Evolutionary conservation across 2,888 invertebrate species (phyloP).

Genomic region (Odontothrips loti): DNA sequence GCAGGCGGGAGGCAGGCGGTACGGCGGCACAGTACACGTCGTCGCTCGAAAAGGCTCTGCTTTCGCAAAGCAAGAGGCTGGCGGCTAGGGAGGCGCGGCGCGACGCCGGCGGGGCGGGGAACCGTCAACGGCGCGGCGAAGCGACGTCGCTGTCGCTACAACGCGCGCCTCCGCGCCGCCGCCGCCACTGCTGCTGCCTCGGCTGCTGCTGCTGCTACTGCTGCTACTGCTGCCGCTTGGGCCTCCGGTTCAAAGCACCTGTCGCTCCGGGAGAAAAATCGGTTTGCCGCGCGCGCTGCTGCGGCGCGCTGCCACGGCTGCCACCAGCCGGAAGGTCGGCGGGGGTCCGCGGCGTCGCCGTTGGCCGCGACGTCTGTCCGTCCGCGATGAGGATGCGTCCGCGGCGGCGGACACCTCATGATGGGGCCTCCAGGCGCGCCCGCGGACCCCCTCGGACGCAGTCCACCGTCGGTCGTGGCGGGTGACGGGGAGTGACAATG

Average conservation of each 20-base stretch:
- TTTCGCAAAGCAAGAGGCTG: not conserved
- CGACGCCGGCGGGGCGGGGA: not conserved
- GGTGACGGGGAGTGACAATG: constrained; percentile 11
- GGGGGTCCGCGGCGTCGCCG: not conserved
- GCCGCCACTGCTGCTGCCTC: too few relatives aligned
- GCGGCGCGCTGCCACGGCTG: not conserved
- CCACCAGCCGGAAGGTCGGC: not conserved
- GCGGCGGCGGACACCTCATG: not conserved
- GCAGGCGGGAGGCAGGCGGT: too few relatives aligned
- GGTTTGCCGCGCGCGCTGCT: constrained; percentile 1
- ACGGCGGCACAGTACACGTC: too few relatives aligned
- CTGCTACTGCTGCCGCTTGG: too few relatives aligned
- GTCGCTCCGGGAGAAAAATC: constrained; percentile 22
- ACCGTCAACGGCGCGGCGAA: too few relatives aligned
- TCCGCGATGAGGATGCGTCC: not conserved
- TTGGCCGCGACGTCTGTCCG: not conserved
- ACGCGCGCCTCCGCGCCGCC: too few relatives aligned
- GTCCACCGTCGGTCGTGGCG: not conserved
- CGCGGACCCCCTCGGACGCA: not conserved
- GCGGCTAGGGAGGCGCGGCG: too few relatives aligned
- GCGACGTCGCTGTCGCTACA: too few relatives aligned
- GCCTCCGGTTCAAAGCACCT: constrained; percentile 11
- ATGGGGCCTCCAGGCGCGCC: too few relatives aligned
- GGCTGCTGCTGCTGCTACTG: too few relatives aligned
- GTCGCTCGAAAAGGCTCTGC: not conserved